Base-by-base conservation (phyloP, 2,797 vertebrate species). In the Pipistrellus kuhlii region DNA sequence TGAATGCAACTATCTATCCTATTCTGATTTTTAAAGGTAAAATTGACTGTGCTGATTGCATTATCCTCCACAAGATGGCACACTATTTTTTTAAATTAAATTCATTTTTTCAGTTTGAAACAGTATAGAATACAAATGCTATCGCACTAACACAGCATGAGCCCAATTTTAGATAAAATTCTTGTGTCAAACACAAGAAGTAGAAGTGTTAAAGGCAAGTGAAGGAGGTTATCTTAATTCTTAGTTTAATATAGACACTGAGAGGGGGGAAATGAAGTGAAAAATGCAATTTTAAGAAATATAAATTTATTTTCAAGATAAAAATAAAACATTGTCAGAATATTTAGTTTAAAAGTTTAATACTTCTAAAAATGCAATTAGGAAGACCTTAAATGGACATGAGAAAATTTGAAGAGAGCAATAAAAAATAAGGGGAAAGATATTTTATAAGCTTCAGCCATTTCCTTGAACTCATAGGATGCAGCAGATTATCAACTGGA, bases 21-120 rank as follows among this genome's bases (percentile, higher is more conserved):
- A 71, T 41, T 92, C 25, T 76, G 21, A 83, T 35, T 83, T 57
- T 78, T 55, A 55, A 1, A 32, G 27, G 25, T 85, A 85, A 93
- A 75, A 69, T 75, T 78, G 62, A 85, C 55, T 83, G 10, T 87
- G 91, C 53, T 82, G 30, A 94, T 2, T 44, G 44, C 59, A 92
- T 71, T 94, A 95, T 85, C 32, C 46, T 95, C 95, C 95, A 97
- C 96, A 97, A 97, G 96, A 91, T 96, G 95, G 96, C 96, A 94
- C 85, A 96, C 94, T 94, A n/a, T 55, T 96, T 92, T 91, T 91
- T 44, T 4, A 41, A 92, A 91, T 93, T 95, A 93, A 85, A 94
- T 23, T 27, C 57, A 59, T 76, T 77, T 82, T 88, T 78, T 41
- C 48, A 69, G 32, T 94, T 69, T 87, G 55, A 94, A 95, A 87